Evolutionary conservation across 2,888 invertebrate species (phyloP).

Genomic region (Hirtodrosophila confusa): DNA sequence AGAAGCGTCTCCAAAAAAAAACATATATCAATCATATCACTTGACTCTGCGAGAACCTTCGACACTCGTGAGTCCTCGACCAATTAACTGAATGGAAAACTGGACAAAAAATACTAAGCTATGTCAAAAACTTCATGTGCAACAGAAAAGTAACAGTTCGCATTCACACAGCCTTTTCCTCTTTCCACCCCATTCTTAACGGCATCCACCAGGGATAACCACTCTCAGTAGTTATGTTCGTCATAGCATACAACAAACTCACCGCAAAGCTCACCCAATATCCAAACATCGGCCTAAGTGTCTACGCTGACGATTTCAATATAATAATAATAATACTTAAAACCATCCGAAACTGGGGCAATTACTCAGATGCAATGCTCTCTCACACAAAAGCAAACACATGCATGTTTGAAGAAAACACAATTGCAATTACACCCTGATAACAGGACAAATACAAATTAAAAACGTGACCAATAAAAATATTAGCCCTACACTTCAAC

Average conservation of each 20-base stretch:
- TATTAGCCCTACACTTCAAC: slow-evolving; percentile 42
- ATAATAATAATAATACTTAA: slow-evolving; percentile 24
- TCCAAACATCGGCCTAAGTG: slow-evolving; percentile 22
- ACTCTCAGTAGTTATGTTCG: slow-evolving; percentile 8
- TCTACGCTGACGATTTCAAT: slow-evolving; percentile 44
- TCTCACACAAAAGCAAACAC: too few species aligned
- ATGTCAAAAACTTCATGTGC: too few species aligned
- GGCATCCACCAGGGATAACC: neutral
- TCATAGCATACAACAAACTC: slow-evolving; percentile 5
- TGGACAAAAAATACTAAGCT: too few species aligned
- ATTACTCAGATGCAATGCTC: neutral
- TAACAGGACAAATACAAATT: neutral
- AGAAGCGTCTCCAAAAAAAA: too few species aligned
- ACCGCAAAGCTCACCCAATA: neutral
- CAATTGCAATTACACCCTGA: slow-evolving; percentile 11
- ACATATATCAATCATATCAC: too few species aligned
- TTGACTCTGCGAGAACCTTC: too few species aligned
- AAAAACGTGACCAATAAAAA: slow-evolving; percentile 15
- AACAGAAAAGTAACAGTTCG: too few species aligned
- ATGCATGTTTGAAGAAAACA: too few species aligned
- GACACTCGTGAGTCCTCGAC: too few species aligned
- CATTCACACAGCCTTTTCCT: neutral
- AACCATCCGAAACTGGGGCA: slow-evolving; percentile 36
- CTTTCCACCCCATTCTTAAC: neutral
- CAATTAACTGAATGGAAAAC: too few species aligned